Base-by-base conservation (phyloP, 2,797 vertebrate species). In the Brotula barbata region DNA sequence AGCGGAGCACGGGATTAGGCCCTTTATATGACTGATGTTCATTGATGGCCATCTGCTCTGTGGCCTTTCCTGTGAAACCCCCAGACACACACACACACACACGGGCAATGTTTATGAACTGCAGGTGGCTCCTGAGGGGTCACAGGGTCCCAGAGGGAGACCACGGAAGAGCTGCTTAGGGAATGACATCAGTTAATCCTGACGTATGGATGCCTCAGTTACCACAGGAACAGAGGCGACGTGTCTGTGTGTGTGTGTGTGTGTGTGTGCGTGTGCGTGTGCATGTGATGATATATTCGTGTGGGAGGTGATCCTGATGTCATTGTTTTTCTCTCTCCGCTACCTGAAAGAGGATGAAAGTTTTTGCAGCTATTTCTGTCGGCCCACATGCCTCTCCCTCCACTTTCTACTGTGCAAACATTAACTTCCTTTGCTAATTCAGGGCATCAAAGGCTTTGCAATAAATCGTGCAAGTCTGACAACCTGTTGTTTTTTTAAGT, bases 181-280 rank as follows among this genome's bases (percentile, higher is more conserved):
- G 49, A 63, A 78, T 89, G 87, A 89, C 87, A 86, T 89, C 88
- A 89, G 56, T 65, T 87, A 77, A 88, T 82, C 78, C 74, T 64
- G 37, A 69, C 7, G 33, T 57, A 74, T 64, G 20, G 5, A 73
- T 36, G 59, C 74, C 78, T 74, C 57, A 48, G 21, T 81, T 66
- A 41, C 51, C 71, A 52, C 54, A 68, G 36, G 62, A 71, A 70
- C 3, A 0, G 33, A 48, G 50, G 8, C 47, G 14, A 25, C 46
- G 63, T 59, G 42, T 45, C 6, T 44, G 46, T 53, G 39, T 47
- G 55, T 42, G 46, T 44, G 41, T 19, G 52, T 41, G 34, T 43
- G 61, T 28, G 11, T 37, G 17, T 33, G 28, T 20, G 7, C 16
- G n/a, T 31, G 16, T 14, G 15, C 6, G 19, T 28, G 17, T 16